Evolutionary conservation across 2,888 invertebrate genomes (phyloP).

Genomic region (Cordilura impudica): DNA sequence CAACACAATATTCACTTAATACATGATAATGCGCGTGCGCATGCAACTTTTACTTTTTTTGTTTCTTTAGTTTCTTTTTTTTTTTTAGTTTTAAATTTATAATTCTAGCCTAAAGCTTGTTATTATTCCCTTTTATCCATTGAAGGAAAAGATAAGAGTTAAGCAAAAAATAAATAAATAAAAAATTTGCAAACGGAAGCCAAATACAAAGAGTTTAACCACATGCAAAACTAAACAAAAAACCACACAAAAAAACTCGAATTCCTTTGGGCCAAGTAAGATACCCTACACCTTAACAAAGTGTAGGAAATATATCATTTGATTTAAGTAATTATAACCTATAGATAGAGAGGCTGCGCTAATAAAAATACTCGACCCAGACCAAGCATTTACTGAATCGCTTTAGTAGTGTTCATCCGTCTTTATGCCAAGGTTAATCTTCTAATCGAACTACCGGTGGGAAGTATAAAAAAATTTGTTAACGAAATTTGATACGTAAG

Average conservation of each 20-base stretch:
- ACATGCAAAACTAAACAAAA: slow-evolving; percentile 40
- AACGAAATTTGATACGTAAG: too few species aligned
- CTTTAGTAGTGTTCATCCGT: too few species aligned
- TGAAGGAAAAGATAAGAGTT: slow-evolving; percentile 42
- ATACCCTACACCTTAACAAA: slow-evolving; percentile 12
- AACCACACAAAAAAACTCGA: slow-evolving; percentile 6
- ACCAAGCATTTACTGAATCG: too few species aligned
- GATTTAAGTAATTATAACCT: too few species aligned
- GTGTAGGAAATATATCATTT: too few species aligned
- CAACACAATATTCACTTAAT: slow-evolving; percentile 29
- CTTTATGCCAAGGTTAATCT: too few species aligned
- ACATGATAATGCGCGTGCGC: slow-evolving; percentile 60
- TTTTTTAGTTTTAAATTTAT: neutral
- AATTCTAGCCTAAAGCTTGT: slow-evolving; percentile 24
- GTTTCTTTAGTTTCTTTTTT: neutral
- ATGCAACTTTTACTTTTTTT: slow-evolving; percentile 57
- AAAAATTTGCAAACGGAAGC: slow-evolving; percentile 67
- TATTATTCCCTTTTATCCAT: slow-evolving; percentile 9
- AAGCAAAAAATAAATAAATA: slow-evolving; percentile 49
- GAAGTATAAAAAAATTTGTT: too few species aligned
- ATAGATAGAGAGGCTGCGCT: too few species aligned
- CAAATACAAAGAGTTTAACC: slow-evolving; percentile 25
- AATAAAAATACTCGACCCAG: too few species aligned
- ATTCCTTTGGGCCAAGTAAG: neutral
- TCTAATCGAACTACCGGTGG: too few species aligned